Evolutionary conservation across 2,113 vertebrate species (phyloP).

Genomic region (Gambusia holbrooki): DNA sequence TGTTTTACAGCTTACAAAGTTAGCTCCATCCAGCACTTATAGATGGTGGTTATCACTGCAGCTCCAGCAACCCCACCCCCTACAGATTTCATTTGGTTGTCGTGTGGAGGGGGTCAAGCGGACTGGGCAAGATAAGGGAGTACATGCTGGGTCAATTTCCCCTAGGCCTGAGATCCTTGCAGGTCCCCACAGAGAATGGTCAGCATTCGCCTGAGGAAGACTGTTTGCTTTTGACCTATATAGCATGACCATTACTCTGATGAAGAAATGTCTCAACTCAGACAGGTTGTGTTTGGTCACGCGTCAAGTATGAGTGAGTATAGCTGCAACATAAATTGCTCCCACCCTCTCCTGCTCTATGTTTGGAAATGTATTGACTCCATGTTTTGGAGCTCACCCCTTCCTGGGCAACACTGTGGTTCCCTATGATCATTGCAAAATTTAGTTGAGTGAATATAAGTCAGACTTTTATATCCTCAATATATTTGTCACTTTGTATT

Average conservation of each 20-base stretch:
- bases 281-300: constrained; percentile 57
- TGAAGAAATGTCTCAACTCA: constrained; percentile 52
- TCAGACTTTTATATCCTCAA: constrained; percentile 18
- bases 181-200: constrained; percentile 64
- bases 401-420: constrained; percentile 39
- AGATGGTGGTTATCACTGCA: constrained; percentile 55
- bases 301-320: constrained; percentile 36
- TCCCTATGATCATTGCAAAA: constrained; percentile 45
- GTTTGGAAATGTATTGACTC: constrained; percentile 64
- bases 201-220: constrained; percentile 55
- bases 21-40: constrained; percentile 46
- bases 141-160: constrained; percentile 80
- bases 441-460: constrained; percentile 42
- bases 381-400: constrained; percentile 54
- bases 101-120: constrained; percentile 69
- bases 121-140: constrained; percentile 75
- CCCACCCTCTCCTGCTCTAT: constrained; percentile 45
- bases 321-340: constrained; percentile 62
- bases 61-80: constrained; percentile 44
- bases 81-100: constrained; percentile 75
- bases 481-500: constrained; percentile 6
- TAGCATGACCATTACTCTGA: constrained; percentile 56
- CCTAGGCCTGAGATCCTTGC: constrained; percentile 55
- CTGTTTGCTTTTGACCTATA: constrained; percentile 70
- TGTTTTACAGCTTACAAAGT: constrained; percentile 28